These are phyloP conservation scores for Cephus runcator DNA, from an alignment of 2,888 invertebrate species.

Conservation along the genomic window DNA sequence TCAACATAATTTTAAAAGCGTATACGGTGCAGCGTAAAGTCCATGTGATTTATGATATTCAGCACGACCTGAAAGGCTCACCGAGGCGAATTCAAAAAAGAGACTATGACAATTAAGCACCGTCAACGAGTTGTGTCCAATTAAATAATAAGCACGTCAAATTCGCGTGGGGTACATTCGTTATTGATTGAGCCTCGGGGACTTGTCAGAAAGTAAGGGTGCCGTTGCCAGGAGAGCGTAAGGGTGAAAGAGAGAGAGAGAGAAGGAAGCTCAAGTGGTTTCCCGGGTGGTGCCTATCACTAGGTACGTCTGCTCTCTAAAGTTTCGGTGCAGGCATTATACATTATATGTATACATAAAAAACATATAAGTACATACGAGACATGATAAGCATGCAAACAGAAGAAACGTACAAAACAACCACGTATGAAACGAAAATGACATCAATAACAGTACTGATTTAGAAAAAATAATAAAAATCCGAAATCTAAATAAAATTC, in stretches of 20 bases:
- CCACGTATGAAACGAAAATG: no score
- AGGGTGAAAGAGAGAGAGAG: conserved; percentile 13
- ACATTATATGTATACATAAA: conserved; percentile 12
- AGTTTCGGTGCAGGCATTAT: not conserved
- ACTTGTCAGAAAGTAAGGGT: conserved; percentile 28
- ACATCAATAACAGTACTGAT: not conserved
- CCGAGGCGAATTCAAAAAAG: not conserved
- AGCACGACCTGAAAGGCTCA: not conserved
- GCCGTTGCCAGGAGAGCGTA: conserved; percentile 24
- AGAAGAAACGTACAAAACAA: not conserved
- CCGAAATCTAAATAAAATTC: not conserved
- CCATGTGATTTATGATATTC: not conserved
- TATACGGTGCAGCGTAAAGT: not conserved
- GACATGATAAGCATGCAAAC: not conserved
- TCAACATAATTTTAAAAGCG: not conserved
- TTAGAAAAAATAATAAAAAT: not conserved
- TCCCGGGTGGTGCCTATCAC: conserved; percentile 54
- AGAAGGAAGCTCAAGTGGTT: conserved; percentile 43
- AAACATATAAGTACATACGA: conserved; percentile 42
- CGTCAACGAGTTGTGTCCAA: conserved; percentile 11
- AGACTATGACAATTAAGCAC: not conserved
- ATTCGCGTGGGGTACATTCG: conserved; percentile 43
- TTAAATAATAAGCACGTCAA: conserved; percentile 43
- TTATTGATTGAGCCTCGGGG: conserved; percentile 52
- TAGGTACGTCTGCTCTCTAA: conserved; percentile 47